These are phyloP conservation scores for Lepeophtheirus nordmannii DNA, from an alignment of 2,888 invertebrate species.

Conservation along the genomic window DNA sequence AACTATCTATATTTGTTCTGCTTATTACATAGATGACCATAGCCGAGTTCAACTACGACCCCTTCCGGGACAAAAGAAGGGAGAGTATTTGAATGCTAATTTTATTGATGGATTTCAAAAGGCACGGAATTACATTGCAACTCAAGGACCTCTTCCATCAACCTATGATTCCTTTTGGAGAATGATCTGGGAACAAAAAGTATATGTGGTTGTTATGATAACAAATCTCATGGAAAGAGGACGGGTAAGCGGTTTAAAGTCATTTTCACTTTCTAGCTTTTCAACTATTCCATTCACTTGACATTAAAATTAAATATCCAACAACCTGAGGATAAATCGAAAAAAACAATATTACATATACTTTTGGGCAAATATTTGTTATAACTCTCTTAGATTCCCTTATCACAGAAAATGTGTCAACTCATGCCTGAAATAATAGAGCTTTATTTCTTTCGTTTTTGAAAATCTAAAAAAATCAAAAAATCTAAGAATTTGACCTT, in stretches of 20 bases:
- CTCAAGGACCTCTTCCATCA: slow-evolving; percentile 81
- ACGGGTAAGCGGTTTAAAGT: slow-evolving; percentile 45
- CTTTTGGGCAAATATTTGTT: no score
- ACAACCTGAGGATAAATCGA: no score
- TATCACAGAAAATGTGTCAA: no score
- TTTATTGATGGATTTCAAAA: slow-evolving; percentile 78
- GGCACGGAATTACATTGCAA: slow-evolving; percentile 76
- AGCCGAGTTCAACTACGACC: slow-evolving; percentile 69
- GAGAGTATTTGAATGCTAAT: slow-evolving; percentile 90
- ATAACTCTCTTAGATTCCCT: no score
- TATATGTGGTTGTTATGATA: slow-evolving; percentile 88
- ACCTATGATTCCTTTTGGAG: slow-evolving; percentile 91
- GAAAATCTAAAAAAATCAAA: no score
- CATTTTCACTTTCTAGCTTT: not conserved
- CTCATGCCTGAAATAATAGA: no score
- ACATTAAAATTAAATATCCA: not conserved
- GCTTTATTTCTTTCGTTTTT: no score
- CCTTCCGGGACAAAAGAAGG: slow-evolving; percentile 53
- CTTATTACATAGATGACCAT: slow-evolving; percentile 55
- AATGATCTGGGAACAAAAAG: slow-evolving; percentile 92
- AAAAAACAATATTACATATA: no score
- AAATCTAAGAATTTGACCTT: no score
- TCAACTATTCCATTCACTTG: not conserved
- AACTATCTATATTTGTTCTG: not conserved
- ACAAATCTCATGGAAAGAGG: slow-evolving; percentile 88